These are phyloP conservation scores for Datnioides undecimradiatus DNA, from an alignment of 2,113 vertebrate species.

Conservation along the genomic window DNA sequence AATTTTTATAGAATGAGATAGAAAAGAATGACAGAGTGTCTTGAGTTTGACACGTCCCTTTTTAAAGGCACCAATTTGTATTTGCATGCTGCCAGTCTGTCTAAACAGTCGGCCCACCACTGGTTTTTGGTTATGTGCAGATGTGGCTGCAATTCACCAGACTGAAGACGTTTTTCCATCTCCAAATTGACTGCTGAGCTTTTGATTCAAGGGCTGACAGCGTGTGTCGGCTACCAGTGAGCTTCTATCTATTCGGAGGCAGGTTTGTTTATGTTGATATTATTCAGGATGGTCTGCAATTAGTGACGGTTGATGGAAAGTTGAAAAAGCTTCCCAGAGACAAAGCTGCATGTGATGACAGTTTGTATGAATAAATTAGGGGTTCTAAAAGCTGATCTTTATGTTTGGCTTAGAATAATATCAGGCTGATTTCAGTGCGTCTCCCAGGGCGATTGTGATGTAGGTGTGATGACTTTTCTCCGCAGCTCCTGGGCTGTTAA, in stretches of 20 bases:
- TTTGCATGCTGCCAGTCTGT: slow-evolving; percentile 42
- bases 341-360: slow-evolving; percentile 52
- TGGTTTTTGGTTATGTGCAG: slow-evolving; percentile 43
- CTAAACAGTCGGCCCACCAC: slow-evolving; percentile 34
- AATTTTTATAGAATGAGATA: slow-evolving; percentile 11
- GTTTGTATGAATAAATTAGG: slow-evolving; percentile 53
- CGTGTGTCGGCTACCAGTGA: slow-evolving; percentile 47
- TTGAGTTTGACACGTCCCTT: slow-evolving; percentile 28
- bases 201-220: slow-evolving; percentile 63
- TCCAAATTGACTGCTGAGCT: slow-evolving; percentile 66
- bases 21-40: slow-evolving; percentile 16
- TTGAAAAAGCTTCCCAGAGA: slow-evolving; percentile 41
- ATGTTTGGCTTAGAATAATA: slow-evolving; percentile 37
- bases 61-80: slow-evolving; percentile 46
- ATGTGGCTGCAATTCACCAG: slow-evolving; percentile 61
- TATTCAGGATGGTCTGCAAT: slow-evolving; percentile 61
- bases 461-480: slow-evolving; percentile 31
- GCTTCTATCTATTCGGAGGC: slow-evolving; percentile 47
- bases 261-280: slow-evolving; percentile 62
- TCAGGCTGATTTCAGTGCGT: slow-evolving; percentile 18
- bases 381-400: slow-evolving; percentile 42
- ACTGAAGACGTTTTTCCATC: slow-evolving; percentile 52
- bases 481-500: not conserved
- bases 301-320: slow-evolving; percentile 56
- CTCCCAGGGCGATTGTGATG: slow-evolving; percentile 34